Evolutionary conservation across 2,113 vertebrate species (phyloP).

Genomic region (Pipra filicauda): DNA sequence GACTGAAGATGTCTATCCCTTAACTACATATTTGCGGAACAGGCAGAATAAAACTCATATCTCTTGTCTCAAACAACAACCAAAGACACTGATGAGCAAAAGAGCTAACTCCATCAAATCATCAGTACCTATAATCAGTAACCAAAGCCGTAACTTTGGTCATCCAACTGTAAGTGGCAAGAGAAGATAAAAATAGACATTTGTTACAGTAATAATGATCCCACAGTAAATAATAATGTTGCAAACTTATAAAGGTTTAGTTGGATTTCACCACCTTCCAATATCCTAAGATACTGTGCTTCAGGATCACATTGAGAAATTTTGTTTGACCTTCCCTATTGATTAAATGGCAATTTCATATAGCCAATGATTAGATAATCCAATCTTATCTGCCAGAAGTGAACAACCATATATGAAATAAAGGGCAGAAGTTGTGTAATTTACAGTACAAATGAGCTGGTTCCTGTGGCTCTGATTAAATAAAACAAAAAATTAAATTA

Average conservation of each 20-base stretch:
- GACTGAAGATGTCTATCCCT: neutral
- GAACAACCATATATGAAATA: constrained; percentile 64
- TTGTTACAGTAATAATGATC: neutral
- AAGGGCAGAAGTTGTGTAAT: constrained; percentile 65
- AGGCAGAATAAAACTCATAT: neutral
- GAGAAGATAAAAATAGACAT: neutral
- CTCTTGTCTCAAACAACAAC: neutral
- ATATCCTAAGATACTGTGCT: constrained; percentile 26
- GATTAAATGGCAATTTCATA: constrained; percentile 70
- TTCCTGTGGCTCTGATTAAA: constrained; percentile 66
- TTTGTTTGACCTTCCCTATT: constrained; percentile 71
- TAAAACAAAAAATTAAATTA: constrained; percentile 70
- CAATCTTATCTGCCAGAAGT: constrained; percentile 65
- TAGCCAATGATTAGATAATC: constrained; percentile 63
- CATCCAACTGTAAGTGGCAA: neutral
- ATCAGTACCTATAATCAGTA: neutral
- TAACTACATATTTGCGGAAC: neutral
- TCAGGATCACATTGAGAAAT: constrained; percentile 56
- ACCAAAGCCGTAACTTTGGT: neutral
- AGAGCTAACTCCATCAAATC: neutral
- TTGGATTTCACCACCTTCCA: neutral
- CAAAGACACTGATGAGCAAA: neutral
- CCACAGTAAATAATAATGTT: neutral
- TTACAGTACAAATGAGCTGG: constrained; percentile 67
- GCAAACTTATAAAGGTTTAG: constrained; percentile 14